Percentiles rank a stretch among this genome's conserved stretches.
Evolutionary conservation across 2,797 vertebrate genomes (phyloP).

Genomic region (Smutsia gigantea): DNA sequence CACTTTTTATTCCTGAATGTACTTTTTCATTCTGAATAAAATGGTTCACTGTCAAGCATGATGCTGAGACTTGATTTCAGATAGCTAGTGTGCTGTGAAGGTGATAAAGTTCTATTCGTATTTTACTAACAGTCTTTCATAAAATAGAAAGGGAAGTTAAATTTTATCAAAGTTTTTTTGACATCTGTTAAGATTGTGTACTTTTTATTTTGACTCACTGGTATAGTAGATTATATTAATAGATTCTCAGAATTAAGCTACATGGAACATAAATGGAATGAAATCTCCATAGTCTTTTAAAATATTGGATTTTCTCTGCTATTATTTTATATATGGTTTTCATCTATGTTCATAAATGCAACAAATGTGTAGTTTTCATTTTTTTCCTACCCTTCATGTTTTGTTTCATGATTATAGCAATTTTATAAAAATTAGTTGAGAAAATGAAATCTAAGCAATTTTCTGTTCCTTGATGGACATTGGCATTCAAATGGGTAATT

Average conservation of each 20-base stretch:
- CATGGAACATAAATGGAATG: neutral
- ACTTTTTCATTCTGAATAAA: neutral
- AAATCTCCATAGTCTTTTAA: neutral
- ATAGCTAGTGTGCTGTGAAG: neutral
- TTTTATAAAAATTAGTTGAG: neutral
- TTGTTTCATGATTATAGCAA: neutral
- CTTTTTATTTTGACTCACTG: neutral
- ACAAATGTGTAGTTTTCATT: neutral
- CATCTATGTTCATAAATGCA: neutral
- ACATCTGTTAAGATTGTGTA: neutral
- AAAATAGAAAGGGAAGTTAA: neutral
- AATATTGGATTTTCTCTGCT: neutral
- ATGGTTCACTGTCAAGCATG: neutral
- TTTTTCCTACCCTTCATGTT: neutral
- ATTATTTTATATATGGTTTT: neutral
- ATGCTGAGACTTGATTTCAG: neutral
- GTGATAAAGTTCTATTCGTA: neutral
- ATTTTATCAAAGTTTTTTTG: neutral
- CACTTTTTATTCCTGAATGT: neutral
- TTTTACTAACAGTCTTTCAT: neutral
- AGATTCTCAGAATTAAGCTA: neutral
- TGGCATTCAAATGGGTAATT: neutral
- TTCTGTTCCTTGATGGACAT: neutral
- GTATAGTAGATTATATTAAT: neutral
- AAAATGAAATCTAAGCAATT: neutral